Percentiles rank a stretch among this genome's conserved stretches.
Conservation (phyloP, 2,888 invertebrate species). For the Ditylenchus weischeri region DNA sequence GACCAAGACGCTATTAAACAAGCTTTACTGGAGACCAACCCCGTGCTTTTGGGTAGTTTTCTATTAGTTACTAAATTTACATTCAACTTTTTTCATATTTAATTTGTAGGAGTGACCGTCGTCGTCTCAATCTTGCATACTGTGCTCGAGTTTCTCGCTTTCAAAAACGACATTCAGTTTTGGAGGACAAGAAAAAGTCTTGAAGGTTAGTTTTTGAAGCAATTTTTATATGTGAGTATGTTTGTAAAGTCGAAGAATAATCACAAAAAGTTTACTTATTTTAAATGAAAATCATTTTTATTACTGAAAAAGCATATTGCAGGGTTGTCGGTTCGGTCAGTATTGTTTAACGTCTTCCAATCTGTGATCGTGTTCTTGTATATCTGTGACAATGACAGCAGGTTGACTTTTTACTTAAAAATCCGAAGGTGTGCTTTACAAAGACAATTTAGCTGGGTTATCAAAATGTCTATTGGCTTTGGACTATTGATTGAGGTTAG, state of each 20-base stretch:
- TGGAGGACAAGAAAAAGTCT: slow-evolving; percentile 96
- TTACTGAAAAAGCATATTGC: too few species aligned
- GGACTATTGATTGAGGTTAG: slow-evolving; percentile 82
- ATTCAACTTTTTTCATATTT: not conserved
- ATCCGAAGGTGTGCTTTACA: too few species aligned
- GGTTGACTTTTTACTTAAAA: too few species aligned
- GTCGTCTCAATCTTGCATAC: slow-evolving; percentile 90
- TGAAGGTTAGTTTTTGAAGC: slow-evolving; percentile 63
- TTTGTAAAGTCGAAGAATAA: too few species aligned
- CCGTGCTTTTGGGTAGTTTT: slow-evolving; percentile 74
- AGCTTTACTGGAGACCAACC: slow-evolving; percentile 91
- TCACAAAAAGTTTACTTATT: too few species aligned
- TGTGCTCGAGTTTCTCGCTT: slow-evolving; percentile 93
- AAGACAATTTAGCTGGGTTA: slow-evolving; percentile 70
- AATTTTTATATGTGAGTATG: too few species aligned
- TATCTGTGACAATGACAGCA: slow-evolving; percentile 96
- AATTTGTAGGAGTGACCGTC: slow-evolving; percentile 70
- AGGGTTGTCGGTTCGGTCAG: slow-evolving; percentile 84
- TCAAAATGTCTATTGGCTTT: slow-evolving; percentile 85
- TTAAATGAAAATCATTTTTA: too few species aligned
- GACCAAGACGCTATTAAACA: slow-evolving; percentile 73
- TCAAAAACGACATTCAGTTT: slow-evolving; percentile 99
- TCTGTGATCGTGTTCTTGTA: slow-evolving; percentile 90
- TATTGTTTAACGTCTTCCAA: slow-evolving; percentile 91
- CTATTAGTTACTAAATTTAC: not conserved